Conservation (phyloP, 2,113 vertebrate species). For the Stictonetta naevosa region DNA sequence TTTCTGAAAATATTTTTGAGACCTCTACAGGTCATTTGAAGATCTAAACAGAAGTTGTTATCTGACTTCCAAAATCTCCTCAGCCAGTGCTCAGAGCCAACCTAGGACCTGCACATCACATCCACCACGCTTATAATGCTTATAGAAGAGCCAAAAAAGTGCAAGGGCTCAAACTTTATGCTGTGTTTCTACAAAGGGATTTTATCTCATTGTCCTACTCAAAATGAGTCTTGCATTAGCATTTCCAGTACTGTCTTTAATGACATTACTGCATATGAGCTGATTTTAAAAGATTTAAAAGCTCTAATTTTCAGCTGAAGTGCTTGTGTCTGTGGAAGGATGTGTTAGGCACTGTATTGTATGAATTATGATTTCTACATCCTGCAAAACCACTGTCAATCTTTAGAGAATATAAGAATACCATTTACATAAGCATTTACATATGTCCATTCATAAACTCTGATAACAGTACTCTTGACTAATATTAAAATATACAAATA, state of each 20-base stretch:
- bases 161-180: not conserved
- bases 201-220: not conserved
- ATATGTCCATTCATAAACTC: conserved; percentile 3
- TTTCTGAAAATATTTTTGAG: not conserved
- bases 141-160: not conserved
- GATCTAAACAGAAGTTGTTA: not conserved
- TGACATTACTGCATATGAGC: not conserved
- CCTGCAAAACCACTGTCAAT: not conserved
- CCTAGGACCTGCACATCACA: not conserved
- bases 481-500: not conserved
- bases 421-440: not conserved
- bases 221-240: not conserved
- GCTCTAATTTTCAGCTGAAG: not conserved
- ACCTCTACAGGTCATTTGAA: not conserved
- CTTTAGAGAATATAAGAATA: not conserved
- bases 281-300: not conserved
- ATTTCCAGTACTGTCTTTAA: not conserved
- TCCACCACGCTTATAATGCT: accelerated
- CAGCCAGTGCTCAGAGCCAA: not conserved
- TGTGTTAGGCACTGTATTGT: not conserved
- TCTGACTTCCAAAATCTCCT: not conserved
- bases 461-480: not conserved
- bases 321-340: not conserved
- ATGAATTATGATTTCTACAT: not conserved
- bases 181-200: not conserved